Base-by-base conservation (phyloP, 2,888 invertebrate genomes). In the Torymus texanus region DNA sequence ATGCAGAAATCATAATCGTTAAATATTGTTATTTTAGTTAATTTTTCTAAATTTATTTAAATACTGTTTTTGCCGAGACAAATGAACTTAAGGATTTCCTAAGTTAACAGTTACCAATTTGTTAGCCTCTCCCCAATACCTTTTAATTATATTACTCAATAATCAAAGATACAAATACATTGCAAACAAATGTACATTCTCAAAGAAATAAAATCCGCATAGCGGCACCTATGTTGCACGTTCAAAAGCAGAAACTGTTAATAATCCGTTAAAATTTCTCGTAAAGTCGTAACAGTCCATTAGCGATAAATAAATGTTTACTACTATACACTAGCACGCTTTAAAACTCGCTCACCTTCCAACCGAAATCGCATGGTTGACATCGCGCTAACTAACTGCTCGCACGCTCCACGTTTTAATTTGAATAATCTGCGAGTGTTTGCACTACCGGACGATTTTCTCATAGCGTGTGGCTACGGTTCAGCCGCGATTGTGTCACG, bases 401-500 rank as follows among this genome's bases (percentile, higher is more conserved):
- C 16, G 50, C 12, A 16, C 18, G 50, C 56, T 12, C n/a, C 50
- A 1, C 14, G 21, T 67, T n/a, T 13, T 2, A 53, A 55, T 67
- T 67, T 55, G 3, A 70, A 71, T 56, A 68, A 71, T 71, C 61
- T 18, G 14, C 3, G 21, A 14, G 41, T 29, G 41, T 41, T 41
- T 41, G 41, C 41, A 41, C 41, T 41, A 41, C 41, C 41, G 41
- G 61, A 62, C 21, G n/a, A 41, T 62, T 67, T 67, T 75, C 51
- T 16, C 10, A 29, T 41, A 50, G 50, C 41, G 41, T 3, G 5
- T 3, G 4, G 41, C 41, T 8, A 8, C 41, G 8, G 59, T 50
- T 62, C 21, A 59, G n/a, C 4, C 8, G 41, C 56, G 75, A 81
- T 75, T 79, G 81, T 77, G 67, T 77, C 78, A 78, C 76, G 50